A percentile compares a stretch with the other conserved stretches of the same genome.
Evolutionary conservation across 2,113 vertebrate species (phyloP).

Genomic region (Jaculus jaculus): DNA sequence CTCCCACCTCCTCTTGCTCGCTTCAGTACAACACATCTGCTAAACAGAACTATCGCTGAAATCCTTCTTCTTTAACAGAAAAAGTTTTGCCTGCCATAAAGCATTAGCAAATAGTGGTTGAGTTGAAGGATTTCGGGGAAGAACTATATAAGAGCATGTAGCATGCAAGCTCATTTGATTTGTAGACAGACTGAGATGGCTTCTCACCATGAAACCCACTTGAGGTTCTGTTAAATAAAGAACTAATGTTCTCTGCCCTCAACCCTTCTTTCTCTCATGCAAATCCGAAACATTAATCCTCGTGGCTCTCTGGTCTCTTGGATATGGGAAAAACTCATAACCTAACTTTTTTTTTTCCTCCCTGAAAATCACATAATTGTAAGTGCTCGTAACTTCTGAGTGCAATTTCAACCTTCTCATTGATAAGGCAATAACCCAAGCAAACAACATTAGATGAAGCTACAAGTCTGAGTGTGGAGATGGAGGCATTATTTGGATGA

Average conservation of each 20-base stretch:
- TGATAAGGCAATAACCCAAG: slow-evolving; percentile 75
- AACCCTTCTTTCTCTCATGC: slow-evolving; percentile 65
- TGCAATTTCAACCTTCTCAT: slow-evolving; percentile 75
- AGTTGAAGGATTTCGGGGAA: slow-evolving; percentile 61
- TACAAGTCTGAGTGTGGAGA: slow-evolving; percentile 68
- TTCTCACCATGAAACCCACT: slow-evolving; percentile 65
- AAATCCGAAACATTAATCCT: slow-evolving; percentile 79
- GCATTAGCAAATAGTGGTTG: slow-evolving; percentile 45
- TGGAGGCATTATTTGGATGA: slow-evolving; percentile 58
- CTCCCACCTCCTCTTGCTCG: neutral
- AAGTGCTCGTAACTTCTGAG: slow-evolving; percentile 81
- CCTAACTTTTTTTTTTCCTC: slow-evolving; percentile 54
- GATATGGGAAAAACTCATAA: slow-evolving; percentile 79
- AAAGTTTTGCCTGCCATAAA: slow-evolving; percentile 54
- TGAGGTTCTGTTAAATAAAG: slow-evolving; percentile 59
- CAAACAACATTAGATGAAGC: slow-evolving; percentile 72
- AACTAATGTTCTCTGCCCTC: slow-evolving; percentile 71
- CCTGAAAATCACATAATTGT: slow-evolving; percentile 79
- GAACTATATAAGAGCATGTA: neutral
- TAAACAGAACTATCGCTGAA: slow-evolving; percentile 36
- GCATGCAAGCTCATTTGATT: slow-evolving; percentile 74
- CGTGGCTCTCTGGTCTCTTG: slow-evolving; percentile 71
- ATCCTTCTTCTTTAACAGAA: slow-evolving; percentile 18
- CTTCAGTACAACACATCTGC: neutral
- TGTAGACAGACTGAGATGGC: slow-evolving; percentile 74